phyloP scores from a whole-genome alignment of 2,888 invertebrate species.

The Dynastes maya region DNA sequence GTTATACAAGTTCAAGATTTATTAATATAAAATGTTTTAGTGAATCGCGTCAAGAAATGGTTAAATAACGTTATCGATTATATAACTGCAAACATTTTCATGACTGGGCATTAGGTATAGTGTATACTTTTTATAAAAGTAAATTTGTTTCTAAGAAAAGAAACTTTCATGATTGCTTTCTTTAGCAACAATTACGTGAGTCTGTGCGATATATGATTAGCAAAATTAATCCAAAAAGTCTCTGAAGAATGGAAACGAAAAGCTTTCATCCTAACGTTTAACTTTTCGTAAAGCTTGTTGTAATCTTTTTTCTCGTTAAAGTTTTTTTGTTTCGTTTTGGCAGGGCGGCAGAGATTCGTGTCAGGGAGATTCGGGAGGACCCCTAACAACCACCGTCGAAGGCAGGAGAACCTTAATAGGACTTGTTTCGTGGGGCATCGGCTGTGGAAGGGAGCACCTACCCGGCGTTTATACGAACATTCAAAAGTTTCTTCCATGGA shows the following conservation, averaged over 20 bases:
- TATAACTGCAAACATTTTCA: neutral
- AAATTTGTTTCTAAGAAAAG: neutral
- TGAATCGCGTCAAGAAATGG: no score
- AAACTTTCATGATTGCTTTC: neutral
- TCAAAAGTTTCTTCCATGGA: slow-evolving; percentile 94
- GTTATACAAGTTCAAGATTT: no score
- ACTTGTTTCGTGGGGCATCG: slow-evolving; percentile 93
- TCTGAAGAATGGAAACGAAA: neutral
- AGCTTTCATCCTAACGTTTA: neutral
- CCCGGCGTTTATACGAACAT: slow-evolving; percentile 95
- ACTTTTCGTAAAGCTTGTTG: neutral
- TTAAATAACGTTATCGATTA: neutral
- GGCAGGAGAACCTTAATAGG: slow-evolving; percentile 91
- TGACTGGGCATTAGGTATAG: neutral
- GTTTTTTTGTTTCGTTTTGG: slow-evolving; percentile 48
- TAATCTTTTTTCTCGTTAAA: slow-evolving; percentile 2
- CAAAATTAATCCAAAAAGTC: neutral
- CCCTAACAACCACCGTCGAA: slow-evolving; percentile 88
- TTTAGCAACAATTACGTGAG: neutral
- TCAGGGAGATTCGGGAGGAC: slow-evolving; percentile 89
- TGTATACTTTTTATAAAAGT: neutral
- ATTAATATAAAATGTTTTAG: no score
- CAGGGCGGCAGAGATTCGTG: slow-evolving; percentile 83
- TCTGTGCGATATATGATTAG: neutral
- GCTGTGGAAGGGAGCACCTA: slow-evolving; percentile 90